Conservation (phyloP, 2,797 vertebrate genomes). For the Cynodonichthys magdalenae region DNA sequence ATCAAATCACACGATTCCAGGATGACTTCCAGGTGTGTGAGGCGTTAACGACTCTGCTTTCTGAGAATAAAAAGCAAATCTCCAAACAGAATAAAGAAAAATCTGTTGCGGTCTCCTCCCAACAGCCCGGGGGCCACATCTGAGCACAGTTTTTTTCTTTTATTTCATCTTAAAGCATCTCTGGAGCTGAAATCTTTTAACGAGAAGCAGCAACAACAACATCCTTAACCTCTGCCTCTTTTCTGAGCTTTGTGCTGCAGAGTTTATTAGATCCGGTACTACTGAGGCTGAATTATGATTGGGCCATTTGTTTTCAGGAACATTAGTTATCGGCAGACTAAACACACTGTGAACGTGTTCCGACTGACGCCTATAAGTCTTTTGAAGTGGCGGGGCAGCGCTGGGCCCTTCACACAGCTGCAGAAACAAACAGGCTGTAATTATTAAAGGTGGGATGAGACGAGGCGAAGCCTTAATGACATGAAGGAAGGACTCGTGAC, state of each 20-base stretch:
- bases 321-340: constrained; percentile 62
- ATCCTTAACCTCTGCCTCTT: not conserved
- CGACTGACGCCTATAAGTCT: constrained; percentile 30
- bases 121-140: not conserved
- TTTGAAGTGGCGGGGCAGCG: constrained; percentile 47
- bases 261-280: constrained; percentile 4
- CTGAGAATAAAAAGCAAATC: not conserved
- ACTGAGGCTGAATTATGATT: constrained; percentile 25
- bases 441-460: constrained; percentile 45
- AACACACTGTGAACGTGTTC: constrained; percentile 48
- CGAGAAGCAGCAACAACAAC: not conserved
- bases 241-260: not conserved
- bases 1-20: not conserved
- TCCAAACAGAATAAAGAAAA: constrained; percentile 2
- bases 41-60: not conserved
- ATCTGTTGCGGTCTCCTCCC: no score
- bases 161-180: not conserved
- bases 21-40: constrained; percentile 15
- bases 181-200: not conserved
- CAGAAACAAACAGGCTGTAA: constrained; percentile 53
- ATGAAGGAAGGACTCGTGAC: not conserved
- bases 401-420: constrained; percentile 39
- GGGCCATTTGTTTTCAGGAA: constrained; percentile 38
- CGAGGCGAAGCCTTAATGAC: constrained; percentile 10
- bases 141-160: not conserved